phyloP scores from a whole-genome alignment of 2,797 vertebrate genomes.

The Percopsis omiscomaycus region DNA sequence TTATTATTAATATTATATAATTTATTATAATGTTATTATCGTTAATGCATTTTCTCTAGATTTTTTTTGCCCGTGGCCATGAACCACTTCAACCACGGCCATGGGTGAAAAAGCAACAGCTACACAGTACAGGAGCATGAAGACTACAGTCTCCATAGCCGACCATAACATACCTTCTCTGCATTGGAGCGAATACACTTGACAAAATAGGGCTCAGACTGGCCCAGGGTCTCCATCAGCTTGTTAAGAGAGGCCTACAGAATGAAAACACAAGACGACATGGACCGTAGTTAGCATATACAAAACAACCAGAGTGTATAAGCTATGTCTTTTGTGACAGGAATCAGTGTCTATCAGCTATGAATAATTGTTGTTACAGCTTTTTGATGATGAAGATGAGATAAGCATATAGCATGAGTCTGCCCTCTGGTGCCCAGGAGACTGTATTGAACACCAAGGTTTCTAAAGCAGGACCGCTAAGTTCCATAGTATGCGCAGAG shows the following conservation, averaged over 20 bases:
- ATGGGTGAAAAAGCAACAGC: not conserved
- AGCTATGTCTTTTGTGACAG: slow-evolving; percentile 14
- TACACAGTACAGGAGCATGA: not conserved
- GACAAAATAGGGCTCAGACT: slow-evolving; percentile 98
- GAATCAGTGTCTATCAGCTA: slow-evolving; percentile 3
- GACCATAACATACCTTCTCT: slow-evolving; percentile 86
- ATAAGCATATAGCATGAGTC: slow-evolving; percentile 8
- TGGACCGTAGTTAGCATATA: not conserved
- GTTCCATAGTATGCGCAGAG: too few species aligned
- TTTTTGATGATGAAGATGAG: slow-evolving; percentile 15
- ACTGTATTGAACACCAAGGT: not conserved
- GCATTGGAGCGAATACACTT: slow-evolving; percentile 99
- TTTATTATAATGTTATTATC: too few species aligned
- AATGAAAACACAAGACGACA: slow-evolving; percentile 17
- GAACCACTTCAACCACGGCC: not conserved
- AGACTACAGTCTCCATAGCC: slow-evolving; percentile 2
- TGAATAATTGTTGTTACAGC: slow-evolving; percentile 17
- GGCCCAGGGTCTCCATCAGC: slow-evolving; percentile 96
- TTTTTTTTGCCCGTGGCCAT: too few species aligned
- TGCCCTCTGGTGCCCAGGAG: not conserved
- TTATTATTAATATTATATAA: too few species aligned
- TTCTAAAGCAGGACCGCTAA: too few species aligned
- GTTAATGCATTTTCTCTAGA: too few species aligned
- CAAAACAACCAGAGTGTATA: not conserved
- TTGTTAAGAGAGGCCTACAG: slow-evolving; percentile 92